Conservation (phyloP, 2,888 invertebrate genomes). For the Leptinotarsa tumamoca region DNA sequence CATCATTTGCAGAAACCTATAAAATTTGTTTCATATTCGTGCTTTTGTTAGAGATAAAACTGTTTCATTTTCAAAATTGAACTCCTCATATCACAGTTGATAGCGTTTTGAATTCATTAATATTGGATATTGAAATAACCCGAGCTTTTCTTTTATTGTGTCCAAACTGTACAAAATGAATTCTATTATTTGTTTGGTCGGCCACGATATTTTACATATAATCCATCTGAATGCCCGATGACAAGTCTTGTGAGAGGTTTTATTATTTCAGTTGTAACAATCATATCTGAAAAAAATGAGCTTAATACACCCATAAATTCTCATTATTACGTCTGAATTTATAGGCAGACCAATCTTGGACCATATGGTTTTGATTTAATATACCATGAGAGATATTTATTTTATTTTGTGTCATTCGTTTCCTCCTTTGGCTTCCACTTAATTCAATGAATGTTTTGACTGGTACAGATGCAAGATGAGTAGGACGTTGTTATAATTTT, state of each 20-base stretch:
- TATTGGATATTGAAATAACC: no score
- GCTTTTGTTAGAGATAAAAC: no score
- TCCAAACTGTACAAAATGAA: background rate
- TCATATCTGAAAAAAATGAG: constrained; percentile 49
- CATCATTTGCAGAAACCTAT: no score
- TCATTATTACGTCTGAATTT: constrained; percentile 59
- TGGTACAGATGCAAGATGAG: background rate
- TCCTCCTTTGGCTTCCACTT: constrained; percentile 17
- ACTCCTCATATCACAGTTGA: no score
- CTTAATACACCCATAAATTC: constrained; percentile 57
- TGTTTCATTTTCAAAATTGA: no score
- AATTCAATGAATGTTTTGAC: background rate
- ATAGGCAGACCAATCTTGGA: constrained; percentile 52
- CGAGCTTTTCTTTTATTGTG: no score
- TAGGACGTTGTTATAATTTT: background rate
- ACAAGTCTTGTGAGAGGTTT: constrained; percentile 23
- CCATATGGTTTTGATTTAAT: constrained; percentile 59
- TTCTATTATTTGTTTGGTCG: constrained; percentile 18
- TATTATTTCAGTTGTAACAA: constrained; percentile 45
- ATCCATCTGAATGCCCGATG: constrained; percentile 18
- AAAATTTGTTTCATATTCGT: no score
- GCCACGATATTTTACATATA: constrained; percentile 15
- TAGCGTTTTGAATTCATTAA: no score
- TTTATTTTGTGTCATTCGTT: constrained; percentile 18
- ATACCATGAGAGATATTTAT: constrained; percentile 40